Percentiles rank a stretch among this genome's conserved stretches.
These are phyloP conservation scores for Eufriesea mexicana DNA, from an alignment of 1,140 invertebrate species.

Conservation along the genomic window DNA sequence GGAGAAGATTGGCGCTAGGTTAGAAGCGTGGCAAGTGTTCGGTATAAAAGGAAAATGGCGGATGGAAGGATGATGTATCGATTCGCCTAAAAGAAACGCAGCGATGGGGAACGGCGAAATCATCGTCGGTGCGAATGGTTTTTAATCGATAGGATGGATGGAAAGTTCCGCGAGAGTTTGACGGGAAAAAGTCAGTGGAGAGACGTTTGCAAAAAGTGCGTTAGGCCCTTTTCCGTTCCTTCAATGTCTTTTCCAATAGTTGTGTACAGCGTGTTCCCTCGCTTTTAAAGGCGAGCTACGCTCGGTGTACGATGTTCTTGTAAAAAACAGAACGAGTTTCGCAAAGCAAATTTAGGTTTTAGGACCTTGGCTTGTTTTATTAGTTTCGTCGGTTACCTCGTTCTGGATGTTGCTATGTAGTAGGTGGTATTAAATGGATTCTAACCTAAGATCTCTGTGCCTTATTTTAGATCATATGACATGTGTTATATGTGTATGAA, in stretches of 20 bases:
- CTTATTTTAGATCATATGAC: too few species aligned
- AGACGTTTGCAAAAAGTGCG: not conserved
- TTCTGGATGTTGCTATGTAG: too few species aligned
- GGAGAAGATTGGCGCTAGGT: constrained; percentile 55
- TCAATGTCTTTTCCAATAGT: constrained; percentile 49
- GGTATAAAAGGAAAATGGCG: constrained; percentile 18
- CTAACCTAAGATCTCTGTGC: too few species aligned
- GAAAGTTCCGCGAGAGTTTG: constrained; percentile 6
- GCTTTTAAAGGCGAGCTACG: constrained; percentile 10
- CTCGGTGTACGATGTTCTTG: not conserved
- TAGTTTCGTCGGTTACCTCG: too few species aligned
- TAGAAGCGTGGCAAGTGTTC: constrained; percentile 26
- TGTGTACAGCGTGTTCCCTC: constrained; percentile 5
- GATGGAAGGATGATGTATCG: constrained; percentile 10
- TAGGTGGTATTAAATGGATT: too few species aligned
- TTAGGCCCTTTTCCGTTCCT: not conserved
- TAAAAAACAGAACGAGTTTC: not conserved
- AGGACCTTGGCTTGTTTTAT: not conserved
- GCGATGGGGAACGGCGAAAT: constrained; percentile 39
- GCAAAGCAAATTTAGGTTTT: not conserved
- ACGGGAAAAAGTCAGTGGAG: constrained; percentile 5
- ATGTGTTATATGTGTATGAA: too few species aligned
- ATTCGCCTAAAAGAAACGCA: constrained; percentile 6
- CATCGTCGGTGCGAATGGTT: constrained; percentile 30
- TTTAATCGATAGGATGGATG: constrained; percentile 37